phyloP scores from a whole-genome alignment of 1,140 invertebrate genomes.

The Aphis gossypii region DNA sequence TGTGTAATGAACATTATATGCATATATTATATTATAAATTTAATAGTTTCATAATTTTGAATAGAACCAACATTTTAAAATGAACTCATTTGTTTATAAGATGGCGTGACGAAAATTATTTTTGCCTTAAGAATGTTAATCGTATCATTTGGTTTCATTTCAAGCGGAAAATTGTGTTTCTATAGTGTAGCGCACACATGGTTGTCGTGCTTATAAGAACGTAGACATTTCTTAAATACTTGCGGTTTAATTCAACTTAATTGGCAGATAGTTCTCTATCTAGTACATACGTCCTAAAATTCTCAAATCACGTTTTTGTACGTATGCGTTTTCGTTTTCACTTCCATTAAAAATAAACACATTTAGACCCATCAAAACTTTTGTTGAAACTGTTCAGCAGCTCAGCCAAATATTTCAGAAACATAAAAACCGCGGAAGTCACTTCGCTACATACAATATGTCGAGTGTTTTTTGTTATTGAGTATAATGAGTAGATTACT shows the following conservation, averaged over 20 bases:
- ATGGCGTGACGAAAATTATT: not conserved
- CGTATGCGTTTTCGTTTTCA: not conserved
- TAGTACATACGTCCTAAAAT: not conserved
- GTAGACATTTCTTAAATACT: conserved; percentile 1
- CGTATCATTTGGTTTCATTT: conserved; percentile 17
- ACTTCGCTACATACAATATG: not conserved
- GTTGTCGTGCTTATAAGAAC: not conserved
- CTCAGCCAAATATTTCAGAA: not conserved
- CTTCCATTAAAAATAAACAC: not conserved
- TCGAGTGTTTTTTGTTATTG: not conserved
- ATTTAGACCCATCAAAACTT: not conserved
- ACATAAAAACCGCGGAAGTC: not conserved
- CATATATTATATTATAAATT: not conserved
- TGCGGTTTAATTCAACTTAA: conserved; percentile 32
- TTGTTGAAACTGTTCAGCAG: not conserved
- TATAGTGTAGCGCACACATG: not conserved
- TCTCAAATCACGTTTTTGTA: not conserved
- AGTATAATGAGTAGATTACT: not conserved
- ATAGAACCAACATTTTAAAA: not conserved
- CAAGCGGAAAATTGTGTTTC: conserved; percentile 33
- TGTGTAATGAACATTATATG: not conserved
- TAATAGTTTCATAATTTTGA: not conserved
- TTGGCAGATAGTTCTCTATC: not conserved
- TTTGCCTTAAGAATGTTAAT: conserved; percentile 6
- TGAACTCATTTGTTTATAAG: not conserved